Conservation (phyloP, 2,113 vertebrate species). For the Ophthalmolycus amberensis region DNA sequence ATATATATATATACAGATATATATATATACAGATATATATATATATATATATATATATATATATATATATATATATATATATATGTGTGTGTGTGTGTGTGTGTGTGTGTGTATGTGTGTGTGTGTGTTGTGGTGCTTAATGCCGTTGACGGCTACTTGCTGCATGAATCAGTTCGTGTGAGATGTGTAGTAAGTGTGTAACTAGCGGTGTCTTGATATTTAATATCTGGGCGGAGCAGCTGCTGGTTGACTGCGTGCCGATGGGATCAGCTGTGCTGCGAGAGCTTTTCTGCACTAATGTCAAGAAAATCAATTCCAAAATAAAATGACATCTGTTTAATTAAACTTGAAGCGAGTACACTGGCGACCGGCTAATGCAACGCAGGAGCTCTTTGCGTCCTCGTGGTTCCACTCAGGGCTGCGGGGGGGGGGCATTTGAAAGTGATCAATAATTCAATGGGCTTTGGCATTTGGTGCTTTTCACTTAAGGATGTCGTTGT, state of each 20-base stretch:
- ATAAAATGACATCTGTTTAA: constrained; percentile 35
- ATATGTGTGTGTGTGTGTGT: no score
- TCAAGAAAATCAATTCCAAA: constrained; percentile 49
- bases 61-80: no score
- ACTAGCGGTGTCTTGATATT: neutral
- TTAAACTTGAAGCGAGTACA: constrained; percentile 35
- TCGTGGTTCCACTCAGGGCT: constrained; percentile 53
- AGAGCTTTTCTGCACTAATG: constrained; percentile 13
- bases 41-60: no score
- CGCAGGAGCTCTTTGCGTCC: constrained; percentile 8
- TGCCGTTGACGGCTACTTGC: constrained; percentile 20
- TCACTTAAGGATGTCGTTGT: constrained; percentile 52
- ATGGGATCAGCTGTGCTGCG: constrained; percentile 25
- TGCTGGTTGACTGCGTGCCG: neutral
- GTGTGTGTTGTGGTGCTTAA: neutral
- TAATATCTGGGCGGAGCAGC: constrained; percentile 37
- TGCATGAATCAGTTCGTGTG: constrained; percentile 6
- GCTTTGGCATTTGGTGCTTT: constrained; percentile 65
- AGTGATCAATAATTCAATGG: constrained; percentile 69
- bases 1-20: no score
- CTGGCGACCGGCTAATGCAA: constrained; percentile 12
- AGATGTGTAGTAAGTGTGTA: constrained; percentile 12
- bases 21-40: no score
- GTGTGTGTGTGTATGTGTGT: no score
- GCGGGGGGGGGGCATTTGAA: constrained; percentile 65